A percentile compares a stretch with the other conserved stretches of the same genome.
phyloP scores from a whole-genome alignment of 1,140 invertebrate genomes.

The Centruroides sculpturatus region DNA sequence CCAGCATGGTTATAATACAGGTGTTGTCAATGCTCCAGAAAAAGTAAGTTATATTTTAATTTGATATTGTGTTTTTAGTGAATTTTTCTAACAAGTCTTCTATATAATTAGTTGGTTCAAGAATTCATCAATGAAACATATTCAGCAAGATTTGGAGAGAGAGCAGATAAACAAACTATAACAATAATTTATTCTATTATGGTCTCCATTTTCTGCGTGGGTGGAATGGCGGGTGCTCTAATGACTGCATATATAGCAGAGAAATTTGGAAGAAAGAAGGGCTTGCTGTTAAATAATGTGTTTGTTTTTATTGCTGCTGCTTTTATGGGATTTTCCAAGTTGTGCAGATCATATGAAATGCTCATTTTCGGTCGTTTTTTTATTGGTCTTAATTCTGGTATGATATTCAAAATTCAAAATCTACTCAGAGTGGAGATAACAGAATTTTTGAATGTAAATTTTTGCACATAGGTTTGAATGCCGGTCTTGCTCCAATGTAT shows the following conservation, averaged over 20 bases:
- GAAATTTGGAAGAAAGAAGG: conserved; percentile 61
- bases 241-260: conserved; percentile 57
- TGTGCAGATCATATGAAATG: conserved; percentile 49
- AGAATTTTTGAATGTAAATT: background rate
- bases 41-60: conserved; percentile 7
- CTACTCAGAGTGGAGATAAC: background rate
- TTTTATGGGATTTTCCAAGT: conserved; percentile 36
- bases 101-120: conserved; percentile 42
- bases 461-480: conserved; percentile 35
- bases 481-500: conserved; percentile 72
- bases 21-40: conserved; percentile 75
- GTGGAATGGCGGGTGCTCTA: conserved; percentile 79
- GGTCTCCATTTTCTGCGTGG: conserved; percentile 74
- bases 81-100: background rate
- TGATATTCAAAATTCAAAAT: background rate
- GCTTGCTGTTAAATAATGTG: conserved; percentile 65
- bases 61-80: background rate
- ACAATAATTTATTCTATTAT: conserved; percentile 48
- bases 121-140: conserved; percentile 50
- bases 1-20: conserved; percentile 88
- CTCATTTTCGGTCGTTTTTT: conserved; percentile 59
- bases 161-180: background rate
- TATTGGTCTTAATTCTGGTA: conserved; percentile 67
- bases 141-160: conserved; percentile 34
- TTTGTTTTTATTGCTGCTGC: conserved; percentile 51